Evolutionary conservation across 2,797 vertebrate genomes (phyloP), one percentile per base, ranked within the genome.

Genomic region (Enteromius argenteus): DNA sequence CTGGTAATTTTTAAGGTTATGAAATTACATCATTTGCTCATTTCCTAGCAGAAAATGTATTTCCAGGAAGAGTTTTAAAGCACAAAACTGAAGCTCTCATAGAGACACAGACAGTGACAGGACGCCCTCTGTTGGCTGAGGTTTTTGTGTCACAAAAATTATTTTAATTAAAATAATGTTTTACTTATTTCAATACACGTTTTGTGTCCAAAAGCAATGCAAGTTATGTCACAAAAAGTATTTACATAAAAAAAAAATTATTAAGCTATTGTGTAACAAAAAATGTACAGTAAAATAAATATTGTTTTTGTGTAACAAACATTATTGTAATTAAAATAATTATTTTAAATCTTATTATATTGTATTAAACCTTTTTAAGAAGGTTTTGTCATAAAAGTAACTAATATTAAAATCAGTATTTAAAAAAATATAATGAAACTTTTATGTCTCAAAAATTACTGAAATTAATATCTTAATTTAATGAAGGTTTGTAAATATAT

Each of bases 71-170:
- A 27, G 67, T 56, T 56, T 42, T 42, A 78, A 77, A 66, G 35
- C 23, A 49, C 35, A 67, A 69, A 53, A 60, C 42, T 3, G 23
- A 17, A 71, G 67, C 10, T 15, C 19, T 58, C n/a, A 15, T 17
- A 30, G 7, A 30, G 6, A 32, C 76, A 49, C 81, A 89, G 89
- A 88, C 88, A 86, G 90, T 88, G 87, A 86, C 79, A 93, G 81
- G 56, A 88, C 92, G 93, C 92, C 93, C 93, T 92, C 95, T 94
- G 79, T 89, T 77, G 88, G 77, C 23, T 17, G 23, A 37, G 23
- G 19, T 42, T 30, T 21, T 42, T 13, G 15, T 7, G 32, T 19
- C 15, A 14, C 30, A 32, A 56, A 14, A 56, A 3, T 21, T 0
- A 56, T 53, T 53, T 74, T 3, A 74, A 74, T 8, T n/a, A 0